Evolutionary conservation across 2,888 invertebrate genomes (phyloP), one percentile per base, ranked within the genome.

Genomic region (Amorpha juglandis): DNA sequence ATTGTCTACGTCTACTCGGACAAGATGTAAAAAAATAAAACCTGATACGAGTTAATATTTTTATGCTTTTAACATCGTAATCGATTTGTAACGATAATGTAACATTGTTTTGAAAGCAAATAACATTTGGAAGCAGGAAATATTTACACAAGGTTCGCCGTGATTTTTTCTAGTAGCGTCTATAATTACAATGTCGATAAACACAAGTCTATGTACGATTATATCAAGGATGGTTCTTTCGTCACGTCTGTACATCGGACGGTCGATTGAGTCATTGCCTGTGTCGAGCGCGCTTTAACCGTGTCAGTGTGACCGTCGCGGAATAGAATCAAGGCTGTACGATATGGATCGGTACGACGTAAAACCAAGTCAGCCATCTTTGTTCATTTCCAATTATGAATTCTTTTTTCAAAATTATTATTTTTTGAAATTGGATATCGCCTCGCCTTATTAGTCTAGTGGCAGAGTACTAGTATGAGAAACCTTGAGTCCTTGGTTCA

Each of bases 321-420:
- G 89, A 91, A 90, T 91, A 91, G 91, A 89, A 86, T 84, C 91
- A 91, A 91, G 90, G 91, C 88, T 89, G 83, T 73, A 73, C 75
- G 80, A 83, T 84, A 83, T 85, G 81, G 80, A 86, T 87, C 85
- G 79, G 77, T 77, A 78, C 71, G 76, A 78, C 71, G 74, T 76
- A 73, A 75, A 77, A 79, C 81, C 82, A 82, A 79, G 79, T 72
- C 71, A 73, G 74, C 75, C 79, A 79, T 81, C 74, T 82, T 80
- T 78, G 72, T 74, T 71, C 38, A 71, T 69, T 66, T 74, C 74
- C 51, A 42, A 62, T 66, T 66, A 51, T 38, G 51, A 63, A 63
- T 19, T 62, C 71, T 70, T 62, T 42, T 58, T 19, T 7, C n/a
- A 42, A 38, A n/a, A 58, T 38, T 16, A 65, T 65, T 27, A 27